A percentile compares a stretch with the other conserved stretches of the same genome.
phyloP scores from a whole-genome alignment of 1,140 invertebrate genomes.

The Camponotus pennsylvanicus region DNA sequence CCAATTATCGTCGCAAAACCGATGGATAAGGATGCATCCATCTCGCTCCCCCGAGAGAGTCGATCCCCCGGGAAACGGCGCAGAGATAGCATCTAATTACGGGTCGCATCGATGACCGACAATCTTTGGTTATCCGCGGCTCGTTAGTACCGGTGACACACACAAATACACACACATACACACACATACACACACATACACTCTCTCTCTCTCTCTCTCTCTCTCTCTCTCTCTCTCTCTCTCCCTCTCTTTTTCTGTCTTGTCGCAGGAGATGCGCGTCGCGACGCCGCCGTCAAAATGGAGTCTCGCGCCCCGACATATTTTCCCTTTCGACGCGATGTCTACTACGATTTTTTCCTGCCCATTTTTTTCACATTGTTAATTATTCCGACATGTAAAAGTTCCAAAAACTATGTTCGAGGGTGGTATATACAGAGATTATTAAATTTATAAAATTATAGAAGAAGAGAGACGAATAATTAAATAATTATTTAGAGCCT shows the following conservation, averaged over 20 bases:
- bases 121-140: conserved; percentile 26
- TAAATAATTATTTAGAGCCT: not conserved
- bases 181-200: too few species aligned
- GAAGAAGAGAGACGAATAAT: not conserved
- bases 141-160: conserved; percentile 11
- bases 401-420: not conserved
- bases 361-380: not conserved
- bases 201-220: not conserved
- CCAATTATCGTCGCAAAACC: conserved; percentile 33
- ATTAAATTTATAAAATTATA: not conserved
- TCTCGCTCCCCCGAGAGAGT: not conserved
- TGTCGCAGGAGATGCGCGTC: conserved; percentile 5
- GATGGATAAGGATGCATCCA: conserved; percentile 20
- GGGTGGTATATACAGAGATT: not conserved
- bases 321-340: not conserved
- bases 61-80: not conserved
- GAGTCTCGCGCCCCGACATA: conserved; percentile 11
- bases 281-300: conserved; percentile 60
- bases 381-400: not conserved
- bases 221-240: not conserved
- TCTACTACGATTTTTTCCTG: not conserved
- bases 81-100: conserved; percentile 33
- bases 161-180: too few species aligned
- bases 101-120: not conserved
- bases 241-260: too few species aligned